These are phyloP conservation scores for Cantharis rustica DNA, from an alignment of 2,888 invertebrate genomes.

Conservation along the genomic window DNA sequence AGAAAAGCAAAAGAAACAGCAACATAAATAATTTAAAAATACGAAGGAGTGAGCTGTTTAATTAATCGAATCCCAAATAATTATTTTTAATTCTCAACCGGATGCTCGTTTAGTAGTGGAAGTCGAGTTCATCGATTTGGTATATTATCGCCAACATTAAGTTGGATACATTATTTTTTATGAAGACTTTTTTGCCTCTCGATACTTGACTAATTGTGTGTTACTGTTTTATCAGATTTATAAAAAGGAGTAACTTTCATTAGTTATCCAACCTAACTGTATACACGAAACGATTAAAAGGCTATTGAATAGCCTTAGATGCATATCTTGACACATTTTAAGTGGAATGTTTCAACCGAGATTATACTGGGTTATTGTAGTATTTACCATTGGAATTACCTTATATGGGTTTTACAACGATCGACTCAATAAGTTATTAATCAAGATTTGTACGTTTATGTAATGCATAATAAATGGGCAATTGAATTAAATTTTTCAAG, in stretches of 20 bases:
- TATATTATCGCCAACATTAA: background rate
- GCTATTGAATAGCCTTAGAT: constrained; percentile 1
- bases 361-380: background rate
- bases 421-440: background rate
- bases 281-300: background rate
- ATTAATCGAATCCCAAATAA: background rate
- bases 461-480: background rate
- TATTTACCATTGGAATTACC: constrained; percentile 1
- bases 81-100: background rate
- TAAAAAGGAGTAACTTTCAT: background rate
- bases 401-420: background rate
- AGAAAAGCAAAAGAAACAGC: no score
- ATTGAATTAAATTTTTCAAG: background rate
- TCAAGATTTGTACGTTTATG: constrained; percentile 2
- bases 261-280: background rate
- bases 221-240: background rate
- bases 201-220: background rate
- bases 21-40: background rate
- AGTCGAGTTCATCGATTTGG: background rate
- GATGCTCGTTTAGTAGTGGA: background rate
- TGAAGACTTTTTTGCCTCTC: background rate
- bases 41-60: background rate
- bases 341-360: background rate
- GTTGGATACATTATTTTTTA: background rate
- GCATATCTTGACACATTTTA: constrained; percentile 1